phyloP scores from a whole-genome alignment of 2,113 vertebrate genomes.

The Anhinga anhinga region DNA sequence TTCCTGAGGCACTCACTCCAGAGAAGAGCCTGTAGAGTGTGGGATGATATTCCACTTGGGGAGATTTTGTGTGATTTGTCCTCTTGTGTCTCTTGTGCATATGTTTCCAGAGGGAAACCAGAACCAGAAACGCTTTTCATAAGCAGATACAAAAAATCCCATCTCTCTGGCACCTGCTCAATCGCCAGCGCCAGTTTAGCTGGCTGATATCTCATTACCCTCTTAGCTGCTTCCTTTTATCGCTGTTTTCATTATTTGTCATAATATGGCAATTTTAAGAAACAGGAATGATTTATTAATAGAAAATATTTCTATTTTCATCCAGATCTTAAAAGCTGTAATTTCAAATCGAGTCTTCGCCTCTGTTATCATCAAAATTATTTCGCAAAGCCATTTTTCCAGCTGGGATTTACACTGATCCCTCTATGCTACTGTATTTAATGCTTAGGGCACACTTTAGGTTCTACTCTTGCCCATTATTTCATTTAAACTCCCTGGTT shows the following conservation, averaged over 20 bases:
- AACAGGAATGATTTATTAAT: background rate
- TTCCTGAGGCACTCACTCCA: fast-evolving
- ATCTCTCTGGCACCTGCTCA: fast-evolving
- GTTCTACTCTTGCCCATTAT: background rate
- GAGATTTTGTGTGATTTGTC: background rate
- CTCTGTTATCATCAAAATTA: background rate
- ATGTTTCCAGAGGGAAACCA: background rate
- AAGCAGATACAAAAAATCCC: background rate
- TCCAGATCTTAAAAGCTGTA: background rate
- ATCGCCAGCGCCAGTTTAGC: background rate
- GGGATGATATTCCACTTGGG: background rate
- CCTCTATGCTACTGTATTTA: background rate
- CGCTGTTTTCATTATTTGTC: background rate
- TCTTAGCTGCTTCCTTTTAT: background rate
- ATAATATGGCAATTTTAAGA: background rate
- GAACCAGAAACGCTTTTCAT: background rate
- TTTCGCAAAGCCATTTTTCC: background rate
- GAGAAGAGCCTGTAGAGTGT: fast-evolving
- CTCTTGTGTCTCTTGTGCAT: background rate
- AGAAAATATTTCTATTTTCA: background rate
- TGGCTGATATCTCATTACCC: background rate
- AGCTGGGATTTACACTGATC: background rate
- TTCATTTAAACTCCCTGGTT: background rate
- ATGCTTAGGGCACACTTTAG: background rate
- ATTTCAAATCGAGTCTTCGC: background rate